Evolutionary conservation across 2,888 invertebrate genomes (phyloP).

Genomic region (Drosophila colorata): DNA sequence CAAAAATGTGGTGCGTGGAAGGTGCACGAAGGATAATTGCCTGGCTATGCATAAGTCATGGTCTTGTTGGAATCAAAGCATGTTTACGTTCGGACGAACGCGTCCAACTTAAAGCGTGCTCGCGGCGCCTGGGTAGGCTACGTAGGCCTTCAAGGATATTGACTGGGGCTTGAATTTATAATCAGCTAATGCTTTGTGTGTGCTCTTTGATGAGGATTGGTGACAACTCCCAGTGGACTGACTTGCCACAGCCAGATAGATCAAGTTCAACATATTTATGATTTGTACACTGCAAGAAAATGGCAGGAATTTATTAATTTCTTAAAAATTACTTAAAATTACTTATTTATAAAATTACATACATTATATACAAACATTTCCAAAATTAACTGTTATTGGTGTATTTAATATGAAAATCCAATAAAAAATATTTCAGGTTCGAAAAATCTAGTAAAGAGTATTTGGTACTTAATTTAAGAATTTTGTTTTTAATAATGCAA

Average conservation of each 20-base stretch:
- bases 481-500: no score
- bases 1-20: conserved; percentile 11
- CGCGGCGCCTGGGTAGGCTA: conserved; percentile 9
- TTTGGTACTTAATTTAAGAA: no score
- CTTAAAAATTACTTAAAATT: no score
- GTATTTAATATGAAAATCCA: no score
- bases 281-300: background rate
- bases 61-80: conserved; percentile 62
- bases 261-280: conserved; percentile 14
- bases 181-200: conserved; percentile 22
- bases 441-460: no score
- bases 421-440: no score
- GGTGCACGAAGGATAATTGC: conserved; percentile 2
- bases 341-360: no score
- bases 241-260: background rate
- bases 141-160: conserved; percentile 35
- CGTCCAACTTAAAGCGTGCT: conserved; percentile 24
- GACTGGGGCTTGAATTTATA: conserved; percentile 39
- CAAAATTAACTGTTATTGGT: no score
- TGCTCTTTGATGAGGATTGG: conserved; percentile 20
- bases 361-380: no score
- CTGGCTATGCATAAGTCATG: conserved; percentile 65
- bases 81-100: conserved; percentile 49
- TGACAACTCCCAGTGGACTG: conserved; percentile 3
- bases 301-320: background rate